A percentile compares a stretch with the other conserved stretches of the same genome.
Conservation (phyloP, 2,113 vertebrate genomes). For the Coturnix japonica region DNA sequence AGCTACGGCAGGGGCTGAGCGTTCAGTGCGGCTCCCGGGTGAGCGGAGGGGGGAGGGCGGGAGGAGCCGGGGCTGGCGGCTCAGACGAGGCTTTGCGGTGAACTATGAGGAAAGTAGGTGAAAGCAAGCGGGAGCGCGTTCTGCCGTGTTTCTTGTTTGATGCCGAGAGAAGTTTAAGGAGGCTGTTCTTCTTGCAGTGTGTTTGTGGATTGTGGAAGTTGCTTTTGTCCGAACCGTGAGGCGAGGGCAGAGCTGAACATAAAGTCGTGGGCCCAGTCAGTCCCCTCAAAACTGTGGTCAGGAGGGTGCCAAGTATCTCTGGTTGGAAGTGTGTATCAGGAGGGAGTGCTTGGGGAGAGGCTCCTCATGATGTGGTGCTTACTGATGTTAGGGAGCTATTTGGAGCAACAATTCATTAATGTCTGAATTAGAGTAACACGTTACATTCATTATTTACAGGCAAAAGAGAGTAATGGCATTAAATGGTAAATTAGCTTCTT, state of each 20-base stretch:
- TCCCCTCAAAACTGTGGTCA: neutral
- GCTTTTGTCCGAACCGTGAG: neutral
- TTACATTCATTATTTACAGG: slow-evolving; percentile 12
- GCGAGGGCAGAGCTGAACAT: neutral
- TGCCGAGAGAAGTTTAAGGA: neutral
- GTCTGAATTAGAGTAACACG: neutral
- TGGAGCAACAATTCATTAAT: slow-evolving; percentile 8
- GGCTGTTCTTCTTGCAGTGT: neutral
- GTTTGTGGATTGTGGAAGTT: neutral
- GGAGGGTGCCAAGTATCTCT: neutral
- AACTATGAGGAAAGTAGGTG: slow-evolving; percentile 18
- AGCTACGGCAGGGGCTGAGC: slow-evolving; percentile 22
- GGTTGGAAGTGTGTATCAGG: neutral
- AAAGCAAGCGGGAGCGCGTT: neutral
- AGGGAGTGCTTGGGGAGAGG: neutral
- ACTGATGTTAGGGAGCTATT: neutral
- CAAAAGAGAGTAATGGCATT: neutral
- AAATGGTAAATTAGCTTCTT: neutral
- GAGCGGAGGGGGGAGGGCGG: neutral
- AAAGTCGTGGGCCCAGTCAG: accelerated
- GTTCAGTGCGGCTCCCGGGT: slow-evolving; percentile 18
- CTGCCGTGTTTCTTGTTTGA: neutral
- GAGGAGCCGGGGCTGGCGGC: neutral
- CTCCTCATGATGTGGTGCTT: neutral
- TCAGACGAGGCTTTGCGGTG: neutral